These are phyloP conservation scores for Tribolium madens DNA, from an alignment of 1,140 invertebrate species.

Conservation along the genomic window DNA sequence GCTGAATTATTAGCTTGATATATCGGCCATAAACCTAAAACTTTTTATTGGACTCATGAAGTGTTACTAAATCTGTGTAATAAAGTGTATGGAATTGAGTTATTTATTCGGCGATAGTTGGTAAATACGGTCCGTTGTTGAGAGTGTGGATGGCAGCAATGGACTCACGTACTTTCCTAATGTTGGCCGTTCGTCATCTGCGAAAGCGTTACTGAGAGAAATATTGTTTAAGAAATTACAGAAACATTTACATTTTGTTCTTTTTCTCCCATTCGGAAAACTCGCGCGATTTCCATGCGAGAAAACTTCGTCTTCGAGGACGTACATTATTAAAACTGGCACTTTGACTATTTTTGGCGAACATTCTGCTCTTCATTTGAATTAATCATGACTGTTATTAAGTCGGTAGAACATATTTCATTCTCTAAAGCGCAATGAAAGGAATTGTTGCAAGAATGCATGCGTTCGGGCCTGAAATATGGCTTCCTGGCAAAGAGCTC, in stretches of 20 bases:
- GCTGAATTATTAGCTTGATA: slow-evolving; percentile 48
- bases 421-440: slow-evolving; percentile 19
- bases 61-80: slow-evolving; percentile 44
- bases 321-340: slow-evolving; percentile 18
- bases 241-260: slow-evolving; percentile 39
- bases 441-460: slow-evolving; percentile 28
- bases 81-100: slow-evolving; percentile 44
- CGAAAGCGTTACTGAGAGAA: slow-evolving; percentile 35
- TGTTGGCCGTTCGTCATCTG: slow-evolving; percentile 45
- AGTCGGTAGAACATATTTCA: slow-evolving; percentile 17
- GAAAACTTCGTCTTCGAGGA: neutral
- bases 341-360: slow-evolving; percentile 22
- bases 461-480: slow-evolving; percentile 16
- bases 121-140: slow-evolving; percentile 34
- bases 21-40: slow-evolving; percentile 43
- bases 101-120: slow-evolving; percentile 44
- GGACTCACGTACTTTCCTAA: slow-evolving; percentile 46
- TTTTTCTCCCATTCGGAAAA: neutral
- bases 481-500: neutral
- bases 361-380: slow-evolving; percentile 13
- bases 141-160: slow-evolving; percentile 13
- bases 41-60: slow-evolving; percentile 47
- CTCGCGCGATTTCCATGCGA: neutral
- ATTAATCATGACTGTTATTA: slow-evolving; percentile 30
- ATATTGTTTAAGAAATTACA: slow-evolving; percentile 46